Conservation (phyloP, 2,797 vertebrate species). For the Sebastes jordani region DNA sequence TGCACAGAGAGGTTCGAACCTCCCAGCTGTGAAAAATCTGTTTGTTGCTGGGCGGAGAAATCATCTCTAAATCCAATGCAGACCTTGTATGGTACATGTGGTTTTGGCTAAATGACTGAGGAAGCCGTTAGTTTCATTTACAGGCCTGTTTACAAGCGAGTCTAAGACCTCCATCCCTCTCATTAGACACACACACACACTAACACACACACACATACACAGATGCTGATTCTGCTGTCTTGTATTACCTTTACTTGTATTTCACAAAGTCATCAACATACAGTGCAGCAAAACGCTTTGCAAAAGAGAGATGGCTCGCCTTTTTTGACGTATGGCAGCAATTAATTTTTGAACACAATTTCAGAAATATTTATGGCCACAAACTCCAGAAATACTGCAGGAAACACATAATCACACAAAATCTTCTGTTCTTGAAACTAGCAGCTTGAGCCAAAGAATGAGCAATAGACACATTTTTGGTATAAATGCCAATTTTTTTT, state of each 20-base stretch:
- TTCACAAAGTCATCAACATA: slow-evolving; percentile 1
- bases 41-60: slow-evolving; percentile 43
- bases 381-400: not conserved
- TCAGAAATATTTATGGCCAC: not conserved
- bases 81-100: slow-evolving; percentile 48
- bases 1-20: not conserved
- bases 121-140: slow-evolving; percentile 61
- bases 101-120: slow-evolving; percentile 51
- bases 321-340: not conserved
- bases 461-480: not conserved
- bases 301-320: not conserved
- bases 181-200: slow-evolving; percentile 23
- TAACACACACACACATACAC: slow-evolving; percentile 20
- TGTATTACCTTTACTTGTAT: not conserved
- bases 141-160: slow-evolving; percentile 63
- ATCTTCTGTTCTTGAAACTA: not conserved
- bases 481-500: not conserved
- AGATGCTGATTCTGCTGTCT: slow-evolving; percentile 33
- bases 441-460: not conserved
- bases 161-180: slow-evolving; percentile 43
- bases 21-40: slow-evolving; percentile 30
- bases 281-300: not conserved
- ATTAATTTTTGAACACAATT: not conserved
- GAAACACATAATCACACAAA: not conserved
- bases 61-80: slow-evolving; percentile 39